Conservation (phyloP, 2,113 vertebrate genomes). For the Gymnobelideus leadbeateri region DNA sequence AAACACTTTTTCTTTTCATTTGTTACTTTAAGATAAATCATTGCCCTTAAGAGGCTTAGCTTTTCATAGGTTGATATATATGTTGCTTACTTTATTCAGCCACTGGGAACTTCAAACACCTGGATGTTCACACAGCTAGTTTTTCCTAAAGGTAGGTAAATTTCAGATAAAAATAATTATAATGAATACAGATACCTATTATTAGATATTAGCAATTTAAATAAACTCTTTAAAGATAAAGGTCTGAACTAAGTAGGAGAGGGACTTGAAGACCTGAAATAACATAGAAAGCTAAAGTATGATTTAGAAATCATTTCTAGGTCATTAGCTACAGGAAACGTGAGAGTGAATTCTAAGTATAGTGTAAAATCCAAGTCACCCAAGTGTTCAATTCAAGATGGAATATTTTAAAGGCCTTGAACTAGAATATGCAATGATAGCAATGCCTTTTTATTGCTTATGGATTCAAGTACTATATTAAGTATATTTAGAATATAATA, state of each 20-base stretch:
- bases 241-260: constrained; percentile 1
- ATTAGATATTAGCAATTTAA: constrained; percentile 55
- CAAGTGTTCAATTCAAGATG: constrained; percentile 18
- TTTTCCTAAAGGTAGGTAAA: constrained; percentile 57
- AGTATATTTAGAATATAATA: constrained; percentile 25
- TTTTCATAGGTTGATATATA: constrained; percentile 36
- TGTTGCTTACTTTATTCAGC: constrained; percentile 20
- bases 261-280: background rate
- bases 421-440: background rate
- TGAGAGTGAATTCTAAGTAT: constrained; percentile 39
- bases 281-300: constrained; percentile 9
- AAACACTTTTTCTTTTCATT: constrained; percentile 53
- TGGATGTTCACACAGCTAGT: constrained; percentile 1
- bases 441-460: constrained; percentile 37
- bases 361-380: constrained; percentile 49
- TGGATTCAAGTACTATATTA: constrained; percentile 20
- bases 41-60: constrained; percentile 47
- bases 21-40: constrained; percentile 55
- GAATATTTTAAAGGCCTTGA: constrained; percentile 41
- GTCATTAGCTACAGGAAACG: constrained; percentile 46
- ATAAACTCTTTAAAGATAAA: constrained; percentile 45
- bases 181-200: constrained; percentile 37
- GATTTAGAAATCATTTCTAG: constrained; percentile 4
- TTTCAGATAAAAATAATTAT: constrained; percentile 56
- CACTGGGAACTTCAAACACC: constrained; percentile 46